Percentiles rank a stretch among this genome's conserved stretches.
These are phyloP conservation scores for Leuciscus idus DNA, from an alignment of 2,113 vertebrate genomes.

Conservation along the genomic window DNA sequence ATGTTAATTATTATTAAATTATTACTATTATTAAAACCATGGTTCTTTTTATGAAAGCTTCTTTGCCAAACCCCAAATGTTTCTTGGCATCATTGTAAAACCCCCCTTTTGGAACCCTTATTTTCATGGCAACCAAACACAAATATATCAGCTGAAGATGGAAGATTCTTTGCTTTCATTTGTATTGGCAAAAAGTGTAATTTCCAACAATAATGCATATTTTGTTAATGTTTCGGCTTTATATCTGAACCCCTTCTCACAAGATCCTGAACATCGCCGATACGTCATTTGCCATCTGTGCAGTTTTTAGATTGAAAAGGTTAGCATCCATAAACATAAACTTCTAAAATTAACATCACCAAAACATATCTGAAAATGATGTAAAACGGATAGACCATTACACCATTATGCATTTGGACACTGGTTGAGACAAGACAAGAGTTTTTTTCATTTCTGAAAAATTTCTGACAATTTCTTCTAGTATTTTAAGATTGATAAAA, in stretches of 20 bases:
- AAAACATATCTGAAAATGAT: background rate
- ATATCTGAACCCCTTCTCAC: conserved; percentile 79
- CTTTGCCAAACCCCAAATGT: too few species aligned
- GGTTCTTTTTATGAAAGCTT: too few species aligned
- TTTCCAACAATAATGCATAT: background rate
- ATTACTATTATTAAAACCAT: too few species aligned
- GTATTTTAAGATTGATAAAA: background rate
- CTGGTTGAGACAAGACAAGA: too few species aligned
- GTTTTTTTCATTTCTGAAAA: too few species aligned
- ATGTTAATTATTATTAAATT: too few species aligned
- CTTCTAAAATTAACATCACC: background rate
- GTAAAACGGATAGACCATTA: background rate
- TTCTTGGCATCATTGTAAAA: too few species aligned
- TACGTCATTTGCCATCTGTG: conserved; percentile 75
- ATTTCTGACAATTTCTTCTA: too few species aligned
- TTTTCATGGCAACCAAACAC: background rate
- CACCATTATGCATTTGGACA: too few species aligned
- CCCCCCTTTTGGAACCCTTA: too few species aligned
- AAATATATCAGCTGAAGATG: background rate
- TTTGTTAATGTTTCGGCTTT: conserved; percentile 68
- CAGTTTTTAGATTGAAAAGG: conserved; percentile 77
- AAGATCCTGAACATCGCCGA: conserved; percentile 72
- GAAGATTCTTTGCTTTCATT: too few species aligned
- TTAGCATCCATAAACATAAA: conserved; percentile 57
- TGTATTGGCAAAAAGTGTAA: background rate